Evolutionary conservation across 2,888 invertebrate species (phyloP).

Genomic region (Callinectes sapidus): DNA sequence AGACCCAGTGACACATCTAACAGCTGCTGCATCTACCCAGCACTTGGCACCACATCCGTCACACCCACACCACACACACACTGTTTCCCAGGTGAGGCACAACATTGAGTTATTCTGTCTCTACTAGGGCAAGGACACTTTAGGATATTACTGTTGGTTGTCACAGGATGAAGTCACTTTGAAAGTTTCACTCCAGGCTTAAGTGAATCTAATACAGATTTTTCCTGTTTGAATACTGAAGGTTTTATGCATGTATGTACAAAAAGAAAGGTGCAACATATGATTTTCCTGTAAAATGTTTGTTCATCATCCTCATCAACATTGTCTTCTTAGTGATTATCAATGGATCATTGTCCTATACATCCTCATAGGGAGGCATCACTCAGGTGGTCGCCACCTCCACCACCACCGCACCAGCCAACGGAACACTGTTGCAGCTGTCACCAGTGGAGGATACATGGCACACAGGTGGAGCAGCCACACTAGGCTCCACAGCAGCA

Average conservation of each 20-base stretch:
- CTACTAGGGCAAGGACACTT: background rate
- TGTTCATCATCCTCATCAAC: background rate
- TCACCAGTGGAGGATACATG: conserved; percentile 49
- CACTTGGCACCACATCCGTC: background rate
- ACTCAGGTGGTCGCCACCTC: conserved; percentile 23
- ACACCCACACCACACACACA: conserved; percentile 1
- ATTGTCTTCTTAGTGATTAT: background rate
- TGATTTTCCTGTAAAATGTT: too few species aligned
- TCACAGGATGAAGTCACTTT: too few species aligned
- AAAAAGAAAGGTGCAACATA: too few species aligned
- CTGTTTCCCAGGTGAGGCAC: background rate
- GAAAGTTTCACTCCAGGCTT: too few species aligned
- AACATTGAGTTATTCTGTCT: background rate
- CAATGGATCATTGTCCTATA: background rate
- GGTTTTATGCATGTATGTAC: too few species aligned
- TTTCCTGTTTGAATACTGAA: too few species aligned
- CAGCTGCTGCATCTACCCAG: conserved; percentile 7
- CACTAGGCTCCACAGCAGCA: background rate
- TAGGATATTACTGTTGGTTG: background rate
- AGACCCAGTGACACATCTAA: conserved; percentile 38
- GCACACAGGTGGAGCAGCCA: conserved; percentile 47
- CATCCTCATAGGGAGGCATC: conserved; percentile 31
- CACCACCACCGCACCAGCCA: conserved; percentile 33
- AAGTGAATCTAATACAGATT: too few species aligned
- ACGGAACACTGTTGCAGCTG: conserved; percentile 39